Percentiles rank a stretch among this genome's conserved stretches.
phyloP scores from a whole-genome alignment of 53 echinoderm and acorn worm genomes.

The Stichopus horrens region DNA sequence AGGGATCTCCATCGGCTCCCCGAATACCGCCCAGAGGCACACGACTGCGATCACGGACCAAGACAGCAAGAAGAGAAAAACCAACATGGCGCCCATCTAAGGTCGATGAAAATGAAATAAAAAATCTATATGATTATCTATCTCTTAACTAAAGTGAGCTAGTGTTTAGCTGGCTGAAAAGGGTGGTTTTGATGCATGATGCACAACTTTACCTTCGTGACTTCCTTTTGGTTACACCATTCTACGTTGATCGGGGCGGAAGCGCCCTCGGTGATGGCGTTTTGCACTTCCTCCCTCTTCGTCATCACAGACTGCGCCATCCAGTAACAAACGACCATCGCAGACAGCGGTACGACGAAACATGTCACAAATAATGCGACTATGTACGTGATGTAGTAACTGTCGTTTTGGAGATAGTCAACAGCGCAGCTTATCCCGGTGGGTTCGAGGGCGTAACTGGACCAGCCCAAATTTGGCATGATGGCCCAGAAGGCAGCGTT shows the following conservation, averaged over 20 bases:
- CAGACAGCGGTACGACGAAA: slow-evolving; percentile 64
- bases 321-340: slow-evolving; percentile 69
- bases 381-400: slow-evolving; percentile 70
- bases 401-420: slow-evolving; percentile 66
- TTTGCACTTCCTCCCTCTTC: slow-evolving; percentile 40
- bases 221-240: slow-evolving; percentile 75
- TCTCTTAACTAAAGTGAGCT: neutral
- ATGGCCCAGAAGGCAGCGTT: slow-evolving; percentile 86
- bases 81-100: slow-evolving; percentile 68
- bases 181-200: neutral
- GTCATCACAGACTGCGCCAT: slow-evolving; percentile 51
- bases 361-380: slow-evolving; percentile 57
- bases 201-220: slow-evolving; percentile 55
- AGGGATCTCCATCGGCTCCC: slow-evolving; percentile 64
- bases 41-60: slow-evolving; percentile 75
- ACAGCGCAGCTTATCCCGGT: slow-evolving; percentile 63
- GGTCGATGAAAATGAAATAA: neutral
- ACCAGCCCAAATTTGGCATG: slow-evolving; percentile 85
- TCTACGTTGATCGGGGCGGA: slow-evolving; percentile 60
- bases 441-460: slow-evolving; percentile 62
- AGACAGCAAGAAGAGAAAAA: slow-evolving; percentile 63
- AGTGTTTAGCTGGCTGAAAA: neutral
- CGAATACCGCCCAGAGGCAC: slow-evolving; percentile 70
- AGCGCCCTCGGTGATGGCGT: slow-evolving; percentile 34
- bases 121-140: neutral